phyloP scores from a whole-genome alignment of 1,140 invertebrate species.

The Pantala flavescens region DNA sequence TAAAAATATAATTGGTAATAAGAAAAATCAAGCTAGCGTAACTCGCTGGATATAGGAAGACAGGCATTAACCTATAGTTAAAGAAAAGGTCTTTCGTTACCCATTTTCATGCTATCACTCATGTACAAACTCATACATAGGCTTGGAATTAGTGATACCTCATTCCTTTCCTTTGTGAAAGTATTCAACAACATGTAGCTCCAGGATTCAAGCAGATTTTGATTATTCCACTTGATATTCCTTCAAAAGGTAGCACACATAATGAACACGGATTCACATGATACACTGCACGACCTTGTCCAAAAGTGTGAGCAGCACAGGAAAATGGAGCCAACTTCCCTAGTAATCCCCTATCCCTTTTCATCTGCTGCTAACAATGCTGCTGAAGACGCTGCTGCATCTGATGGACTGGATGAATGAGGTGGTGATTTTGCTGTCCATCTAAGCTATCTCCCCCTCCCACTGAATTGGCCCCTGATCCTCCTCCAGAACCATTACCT shows the following conservation, averaged over 20 bases:
- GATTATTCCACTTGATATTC: not conserved
- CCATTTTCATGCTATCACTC: not conserved
- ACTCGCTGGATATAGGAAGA: not conserved
- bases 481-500: not conserved
- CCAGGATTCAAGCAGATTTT: not conserved
- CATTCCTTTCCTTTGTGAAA: not conserved
- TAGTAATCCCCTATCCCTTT: too few species aligned
- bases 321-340: not conserved
- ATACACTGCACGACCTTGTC: not conserved
- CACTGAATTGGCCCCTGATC: not conserved
- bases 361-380: not conserved
- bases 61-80: not conserved
- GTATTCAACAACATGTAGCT: not conserved
- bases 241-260: not conserved
- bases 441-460: not conserved
- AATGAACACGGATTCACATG: not conserved
- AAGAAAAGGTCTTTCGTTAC: not conserved
- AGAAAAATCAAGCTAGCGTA: too few species aligned
- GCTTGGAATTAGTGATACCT: not conserved
- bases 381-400: not conserved
- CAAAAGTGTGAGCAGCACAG: not conserved
- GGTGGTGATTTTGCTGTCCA: conserved; percentile 1
- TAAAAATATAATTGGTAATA: too few species aligned
- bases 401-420: not conserved
- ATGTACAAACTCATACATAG: not conserved